Evolutionary conservation across 2,797 vertebrate genomes (phyloP).

Genomic region (Alca torda): DNA sequence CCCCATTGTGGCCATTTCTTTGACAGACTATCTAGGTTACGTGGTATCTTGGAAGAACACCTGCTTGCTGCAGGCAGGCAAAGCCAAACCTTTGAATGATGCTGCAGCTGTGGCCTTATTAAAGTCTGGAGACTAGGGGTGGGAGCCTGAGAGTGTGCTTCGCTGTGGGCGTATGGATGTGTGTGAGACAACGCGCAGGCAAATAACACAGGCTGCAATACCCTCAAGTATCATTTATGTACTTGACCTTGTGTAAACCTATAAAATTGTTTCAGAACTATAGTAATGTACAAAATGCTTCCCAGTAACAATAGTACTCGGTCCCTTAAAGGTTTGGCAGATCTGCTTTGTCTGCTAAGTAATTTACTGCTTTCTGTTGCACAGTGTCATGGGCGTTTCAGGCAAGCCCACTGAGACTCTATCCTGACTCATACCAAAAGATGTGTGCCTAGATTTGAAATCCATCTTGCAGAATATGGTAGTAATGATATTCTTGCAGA

Average conservation of each 20-base stretch:
- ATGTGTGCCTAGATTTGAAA: neutral
- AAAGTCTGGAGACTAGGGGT: neutral
- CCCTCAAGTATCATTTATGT: neutral
- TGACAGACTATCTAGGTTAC: neutral
- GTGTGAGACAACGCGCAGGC: neutral
- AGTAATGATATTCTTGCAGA: neutral
- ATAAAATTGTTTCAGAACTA: neutral
- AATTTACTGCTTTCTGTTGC: neutral
- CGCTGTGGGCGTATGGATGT: accelerated
- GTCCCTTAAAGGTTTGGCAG: neutral
- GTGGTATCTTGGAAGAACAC: constrained; percentile 21
- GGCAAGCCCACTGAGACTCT: neutral
- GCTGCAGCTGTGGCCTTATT: neutral
- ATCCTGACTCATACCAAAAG: neutral
- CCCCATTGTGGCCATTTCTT: neutral
- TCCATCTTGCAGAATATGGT: neutral
- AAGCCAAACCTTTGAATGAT: neutral
- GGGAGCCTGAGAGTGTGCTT: neutral
- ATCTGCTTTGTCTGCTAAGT: neutral
- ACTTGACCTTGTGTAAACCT: neutral
- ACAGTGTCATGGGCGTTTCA: neutral
- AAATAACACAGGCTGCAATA: neutral
- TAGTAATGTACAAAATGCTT: neutral
- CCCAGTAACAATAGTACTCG: neutral
- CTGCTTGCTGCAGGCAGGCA: neutral